These are phyloP conservation scores for Neopelma chrysocephalum DNA, from an alignment of 2,797 vertebrate genomes.

Conservation along the genomic window DNA sequence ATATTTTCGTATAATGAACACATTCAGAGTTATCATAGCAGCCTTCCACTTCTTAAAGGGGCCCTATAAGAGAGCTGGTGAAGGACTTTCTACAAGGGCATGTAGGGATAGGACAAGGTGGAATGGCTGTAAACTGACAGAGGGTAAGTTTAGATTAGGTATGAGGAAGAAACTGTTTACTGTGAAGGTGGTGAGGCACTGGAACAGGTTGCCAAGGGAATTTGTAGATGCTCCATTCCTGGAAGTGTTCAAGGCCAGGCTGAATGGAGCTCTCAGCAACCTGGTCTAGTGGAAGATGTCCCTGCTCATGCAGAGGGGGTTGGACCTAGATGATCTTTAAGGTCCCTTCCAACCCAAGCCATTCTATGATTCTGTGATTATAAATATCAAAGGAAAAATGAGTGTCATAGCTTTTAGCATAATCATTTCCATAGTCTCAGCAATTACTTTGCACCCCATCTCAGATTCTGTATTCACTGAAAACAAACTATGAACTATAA, in stretches of 20 bases:
- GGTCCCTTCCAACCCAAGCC: neutral
- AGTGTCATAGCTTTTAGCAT: neutral
- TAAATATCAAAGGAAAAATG: neutral
- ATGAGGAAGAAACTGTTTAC: neutral
- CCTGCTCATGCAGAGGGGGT: neutral
- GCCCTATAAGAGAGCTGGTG: neutral
- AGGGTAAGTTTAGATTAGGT: neutral
- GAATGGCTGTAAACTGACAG: neutral
- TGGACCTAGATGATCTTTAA: accelerated
- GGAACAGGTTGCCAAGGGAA: neutral
- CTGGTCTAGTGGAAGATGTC: neutral
- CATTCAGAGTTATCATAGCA: neutral
- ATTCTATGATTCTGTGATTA: neutral
- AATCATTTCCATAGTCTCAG: neutral
- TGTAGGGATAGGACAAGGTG: too few relatives aligned
- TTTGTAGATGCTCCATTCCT: neutral
- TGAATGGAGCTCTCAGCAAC: neutral
- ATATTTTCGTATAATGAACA: neutral
- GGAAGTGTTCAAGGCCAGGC: neutral
- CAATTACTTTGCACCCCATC: neutral
- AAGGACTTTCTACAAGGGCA: neutral
- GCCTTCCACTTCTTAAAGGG: neutral
- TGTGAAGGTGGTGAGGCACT: neutral
- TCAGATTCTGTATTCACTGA: neutral
- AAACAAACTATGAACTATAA: neutral